Conservation (phyloP, 1,140 invertebrate species). For the Pseudomyrmex dendroicus region DNA sequence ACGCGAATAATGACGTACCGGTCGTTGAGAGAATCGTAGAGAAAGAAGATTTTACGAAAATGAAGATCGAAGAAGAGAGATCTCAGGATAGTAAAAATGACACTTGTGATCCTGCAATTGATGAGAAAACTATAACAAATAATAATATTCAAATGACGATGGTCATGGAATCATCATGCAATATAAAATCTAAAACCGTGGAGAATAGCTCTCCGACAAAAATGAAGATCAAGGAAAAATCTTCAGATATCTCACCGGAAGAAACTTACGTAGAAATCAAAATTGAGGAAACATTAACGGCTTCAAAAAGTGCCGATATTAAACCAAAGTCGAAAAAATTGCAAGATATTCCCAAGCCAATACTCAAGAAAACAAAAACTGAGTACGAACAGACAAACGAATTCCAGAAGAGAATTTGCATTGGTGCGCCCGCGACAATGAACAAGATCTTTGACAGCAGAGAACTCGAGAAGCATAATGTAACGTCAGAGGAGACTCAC, state of each 20-base stretch:
- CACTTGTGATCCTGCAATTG: background rate
- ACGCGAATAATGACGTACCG: background rate
- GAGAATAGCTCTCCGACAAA: background rate
- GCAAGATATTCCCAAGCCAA: conserved; percentile 27
- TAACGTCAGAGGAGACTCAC: background rate
- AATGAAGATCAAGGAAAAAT: background rate
- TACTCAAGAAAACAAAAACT: conserved; percentile 32
- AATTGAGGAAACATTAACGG: background rate
- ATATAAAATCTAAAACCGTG: background rate
- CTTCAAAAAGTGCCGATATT: background rate
- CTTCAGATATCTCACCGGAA: background rate
- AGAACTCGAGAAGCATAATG: conserved; percentile 12
- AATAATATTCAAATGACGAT: background rate
- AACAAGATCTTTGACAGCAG: conserved; percentile 51
- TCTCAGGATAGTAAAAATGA: background rate
- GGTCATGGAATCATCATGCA: background rate
- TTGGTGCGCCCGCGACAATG: conserved; percentile 36
- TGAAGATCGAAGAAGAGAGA: background rate
- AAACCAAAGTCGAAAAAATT: conserved; percentile 21
- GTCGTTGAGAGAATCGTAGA: background rate
- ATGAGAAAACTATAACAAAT: background rate
- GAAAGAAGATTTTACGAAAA: background rate
- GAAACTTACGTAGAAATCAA: background rate
- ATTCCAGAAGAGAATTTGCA: conserved; percentile 39
- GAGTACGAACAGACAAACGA: background rate